These are phyloP conservation scores for Ophion costatus DNA, from an alignment of 2,888 invertebrate genomes.

Conservation along the genomic window DNA sequence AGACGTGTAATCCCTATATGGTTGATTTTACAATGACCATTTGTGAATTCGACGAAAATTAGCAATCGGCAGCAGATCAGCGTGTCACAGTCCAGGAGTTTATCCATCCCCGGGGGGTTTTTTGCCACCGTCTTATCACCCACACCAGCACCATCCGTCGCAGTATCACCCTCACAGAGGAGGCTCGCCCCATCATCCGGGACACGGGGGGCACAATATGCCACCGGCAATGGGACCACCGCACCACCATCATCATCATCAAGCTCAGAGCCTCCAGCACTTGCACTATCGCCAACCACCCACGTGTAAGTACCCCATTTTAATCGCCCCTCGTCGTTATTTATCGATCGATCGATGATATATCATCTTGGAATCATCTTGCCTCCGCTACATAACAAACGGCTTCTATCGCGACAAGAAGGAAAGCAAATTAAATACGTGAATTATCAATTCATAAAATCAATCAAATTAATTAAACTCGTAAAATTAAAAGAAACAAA, in stretches of 20 bases:
- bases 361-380: background rate
- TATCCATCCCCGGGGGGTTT: conserved; percentile 81
- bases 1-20: background rate
- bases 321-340: background rate
- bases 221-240: conserved; percentile 82
- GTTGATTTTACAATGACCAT: background rate
- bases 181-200: conserved; percentile 79
- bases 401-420: background rate
- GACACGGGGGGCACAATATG: conserved; percentile 78
- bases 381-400: too few species aligned
- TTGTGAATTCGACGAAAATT: conserved; percentile 36
- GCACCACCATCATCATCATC: conserved; percentile 78
- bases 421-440: background rate
- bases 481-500: too few species aligned
- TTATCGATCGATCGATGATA: background rate
- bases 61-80: conserved; percentile 81
- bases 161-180: conserved; percentile 81
- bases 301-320: conserved; percentile 77
- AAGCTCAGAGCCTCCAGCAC: conserved; percentile 81
- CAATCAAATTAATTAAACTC: background rate
- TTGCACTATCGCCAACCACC: conserved; percentile 82
- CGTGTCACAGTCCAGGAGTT: conserved; percentile 82
- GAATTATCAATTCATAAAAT: background rate
- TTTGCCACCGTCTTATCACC: conserved; percentile 80
- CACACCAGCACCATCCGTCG: conserved; percentile 81